Base-by-base conservation (phyloP, 2,113 vertebrate species). In the Epinephelus fuscoguttatus region DNA sequence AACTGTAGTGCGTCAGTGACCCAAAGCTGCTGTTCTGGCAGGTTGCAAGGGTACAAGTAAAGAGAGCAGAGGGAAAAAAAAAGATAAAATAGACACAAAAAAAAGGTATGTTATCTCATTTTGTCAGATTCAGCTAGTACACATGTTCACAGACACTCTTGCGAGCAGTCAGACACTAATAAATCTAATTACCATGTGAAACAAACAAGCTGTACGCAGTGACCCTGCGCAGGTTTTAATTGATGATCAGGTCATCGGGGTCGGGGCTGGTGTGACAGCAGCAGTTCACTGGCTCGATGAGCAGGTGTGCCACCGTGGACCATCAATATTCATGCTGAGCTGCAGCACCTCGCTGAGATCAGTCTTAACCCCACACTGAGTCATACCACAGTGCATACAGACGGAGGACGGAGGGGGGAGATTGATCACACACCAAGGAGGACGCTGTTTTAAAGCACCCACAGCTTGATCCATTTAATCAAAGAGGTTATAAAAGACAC, bases 271-370 rank as follows among this genome's bases (percentile, higher is more conserved):
- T 15, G 78, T 52, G 79, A 81, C 73, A 27, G 52, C 75, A 30
- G 74, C 69, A 19, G 63, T 21, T 70, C 18, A 10, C 23, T n/a
- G 14, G 33, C 69, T 75, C 45, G 78, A 49, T 61, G 79, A 88
- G 84, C 91, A 91, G 91, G 83, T 90, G 89, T 83, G 82, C 69
- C 75, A 45, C 64, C 2, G 3, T 2, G 23, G 49, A 69, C 49
- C 83, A 70, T 93, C 88, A 80, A 91, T 91, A 89, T 88, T 87
- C 70, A 86, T 21, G 72, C 64, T 69, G 63, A 40, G 76, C 74
- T 74, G 23, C 73, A 33, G 81, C 81, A 33, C 61, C 91, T 69
- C 21, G 47, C 88, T 62, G 91, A 85, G 92, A 88, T 90, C 87
- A 88, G 78, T 75, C 57, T 70, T 27, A 61, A 80, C 68, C 75